These are phyloP conservation scores for Scaptomyza pallida DNA, from an alignment of 1,140 invertebrate genomes.

Conservation along the genomic window DNA sequence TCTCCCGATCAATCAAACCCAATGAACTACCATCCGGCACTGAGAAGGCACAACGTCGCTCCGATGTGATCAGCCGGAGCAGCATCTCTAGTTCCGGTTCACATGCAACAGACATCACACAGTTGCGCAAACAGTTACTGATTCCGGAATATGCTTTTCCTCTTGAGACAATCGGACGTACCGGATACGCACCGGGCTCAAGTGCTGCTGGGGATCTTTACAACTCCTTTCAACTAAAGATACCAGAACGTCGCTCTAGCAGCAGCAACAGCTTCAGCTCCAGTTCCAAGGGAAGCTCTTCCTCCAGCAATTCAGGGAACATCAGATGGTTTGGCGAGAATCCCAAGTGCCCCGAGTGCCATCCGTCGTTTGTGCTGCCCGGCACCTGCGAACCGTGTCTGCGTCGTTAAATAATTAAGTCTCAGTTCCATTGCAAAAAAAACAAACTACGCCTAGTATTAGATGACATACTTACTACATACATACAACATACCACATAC, in stretches of 20 bases:
- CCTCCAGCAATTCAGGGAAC: slow-evolving; percentile 24
- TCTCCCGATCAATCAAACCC: slow-evolving; percentile 70
- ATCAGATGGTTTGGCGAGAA: slow-evolving; percentile 86
- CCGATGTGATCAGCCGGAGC: slow-evolving; percentile 36
- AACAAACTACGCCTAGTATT: slow-evolving; percentile 50
- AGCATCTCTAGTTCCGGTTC: slow-evolving; percentile 24
- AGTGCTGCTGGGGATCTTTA: slow-evolving; percentile 84
- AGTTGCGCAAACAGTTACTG: slow-evolving; percentile 76
- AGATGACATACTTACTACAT: slow-evolving; percentile 38
- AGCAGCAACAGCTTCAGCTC: slow-evolving; percentile 22
- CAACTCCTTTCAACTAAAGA: slow-evolving; percentile 86
- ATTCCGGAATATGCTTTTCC: slow-evolving; percentile 86
- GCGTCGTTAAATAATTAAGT: slow-evolving; percentile 63
- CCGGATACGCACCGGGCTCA: slow-evolving; percentile 84
- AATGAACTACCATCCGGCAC: slow-evolving; percentile 34
- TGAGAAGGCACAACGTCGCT: slow-evolving; percentile 49
- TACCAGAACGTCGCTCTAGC: slow-evolving; percentile 83
- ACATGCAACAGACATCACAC: slow-evolving; percentile 60
- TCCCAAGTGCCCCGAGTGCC: slow-evolving; percentile 86
- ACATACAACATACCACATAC: not conserved
- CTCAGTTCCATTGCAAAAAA: slow-evolving; percentile 27
- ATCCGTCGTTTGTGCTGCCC: slow-evolving; percentile 86
- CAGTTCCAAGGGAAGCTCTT: slow-evolving; percentile 12
- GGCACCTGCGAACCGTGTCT: slow-evolving; percentile 86
- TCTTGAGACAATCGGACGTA: slow-evolving; percentile 85